These are phyloP conservation scores for Falco columbarius DNA, from an alignment of 2,797 vertebrate genomes.

Conservation along the genomic window DNA sequence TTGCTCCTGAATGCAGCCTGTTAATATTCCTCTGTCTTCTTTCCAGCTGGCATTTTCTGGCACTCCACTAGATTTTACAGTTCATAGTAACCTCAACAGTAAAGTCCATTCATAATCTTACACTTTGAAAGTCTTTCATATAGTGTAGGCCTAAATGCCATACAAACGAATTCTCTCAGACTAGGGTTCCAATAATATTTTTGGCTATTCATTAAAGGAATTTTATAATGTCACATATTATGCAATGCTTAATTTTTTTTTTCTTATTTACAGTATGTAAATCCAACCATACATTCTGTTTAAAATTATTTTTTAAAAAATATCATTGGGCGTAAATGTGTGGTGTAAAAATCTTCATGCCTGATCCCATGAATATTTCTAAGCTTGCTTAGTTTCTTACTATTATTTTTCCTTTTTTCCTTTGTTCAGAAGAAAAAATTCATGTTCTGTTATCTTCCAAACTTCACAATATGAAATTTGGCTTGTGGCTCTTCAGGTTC, in stretches of 20 bases:
- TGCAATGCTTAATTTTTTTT: not conserved
- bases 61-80: conserved; percentile 59
- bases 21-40: conserved; percentile 62
- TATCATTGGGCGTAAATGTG: not conserved
- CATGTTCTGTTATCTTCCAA: not conserved
- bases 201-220: conserved; percentile 47
- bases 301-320: not conserved
- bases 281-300: not conserved
- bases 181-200: conserved; percentile 57
- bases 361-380: not conserved
- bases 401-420: not conserved
- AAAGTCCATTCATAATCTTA: conserved; percentile 67
- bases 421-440: not conserved
- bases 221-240: conserved; percentile 35
- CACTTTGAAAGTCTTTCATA: conserved; percentile 71
- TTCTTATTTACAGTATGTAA: not conserved
- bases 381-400: not conserved
- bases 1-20: conserved; percentile 75
- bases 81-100: conserved; percentile 68
- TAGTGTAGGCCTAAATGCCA: conserved; percentile 59
- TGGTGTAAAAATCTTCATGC: not conserved
- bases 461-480: not conserved
- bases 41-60: conserved; percentile 67
- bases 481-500: not conserved
- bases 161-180: conserved; percentile 56